Evolutionary conservation across 2,113 vertebrate genomes (phyloP).

Genomic region (Geococcyx californianus): DNA sequence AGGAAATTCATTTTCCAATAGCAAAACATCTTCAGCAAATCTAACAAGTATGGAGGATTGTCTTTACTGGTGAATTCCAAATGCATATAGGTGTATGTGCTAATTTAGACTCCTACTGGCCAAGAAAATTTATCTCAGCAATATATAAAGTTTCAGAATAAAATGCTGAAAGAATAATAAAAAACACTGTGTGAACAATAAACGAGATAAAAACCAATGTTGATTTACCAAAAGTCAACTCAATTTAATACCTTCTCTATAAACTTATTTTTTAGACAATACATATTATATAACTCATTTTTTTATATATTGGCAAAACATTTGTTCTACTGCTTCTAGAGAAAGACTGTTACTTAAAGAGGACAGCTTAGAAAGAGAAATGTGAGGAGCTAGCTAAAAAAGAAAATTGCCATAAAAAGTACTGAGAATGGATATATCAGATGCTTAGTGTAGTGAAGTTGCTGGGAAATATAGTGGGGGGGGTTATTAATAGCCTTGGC

Average conservation of each 20-base stretch:
- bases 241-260: background rate
- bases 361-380: background rate
- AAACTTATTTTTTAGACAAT: no score
- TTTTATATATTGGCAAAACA: background rate
- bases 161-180: background rate
- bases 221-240: background rate
- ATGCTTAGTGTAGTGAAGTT: background rate
- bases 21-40: background rate
- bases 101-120: background rate
- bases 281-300: background rate
- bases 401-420: background rate
- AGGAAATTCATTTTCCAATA: background rate
- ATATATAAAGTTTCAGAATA: background rate
- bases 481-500: background rate
- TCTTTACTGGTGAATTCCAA: background rate
- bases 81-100: rapidly evolving
- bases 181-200: background rate
- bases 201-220: background rate
- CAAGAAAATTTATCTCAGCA: background rate
- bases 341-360: background rate
- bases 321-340: background rate
- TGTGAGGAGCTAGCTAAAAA: background rate
- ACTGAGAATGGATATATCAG: background rate
- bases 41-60: background rate
- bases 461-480: background rate